Percentiles rank a stretch among this genome's conserved stretches.
These are phyloP conservation scores for Iselma pallidipennis DNA, from an alignment of 2,888 invertebrate genomes.

Conservation along the genomic window DNA sequence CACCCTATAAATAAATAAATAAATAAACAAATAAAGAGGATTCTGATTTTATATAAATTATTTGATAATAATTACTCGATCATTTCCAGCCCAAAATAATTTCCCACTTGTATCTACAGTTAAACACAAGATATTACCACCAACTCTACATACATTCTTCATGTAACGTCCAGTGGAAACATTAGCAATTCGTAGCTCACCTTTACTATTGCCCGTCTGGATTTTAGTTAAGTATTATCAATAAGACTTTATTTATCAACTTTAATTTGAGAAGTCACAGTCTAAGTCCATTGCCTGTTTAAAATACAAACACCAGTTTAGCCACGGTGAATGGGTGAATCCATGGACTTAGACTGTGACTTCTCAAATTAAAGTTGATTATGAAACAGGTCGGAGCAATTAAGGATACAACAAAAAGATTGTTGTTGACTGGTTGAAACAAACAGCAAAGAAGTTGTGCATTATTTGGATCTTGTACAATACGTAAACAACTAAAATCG, in stretches of 20 bases:
- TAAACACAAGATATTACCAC: constrained; percentile 68
- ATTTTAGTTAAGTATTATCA: constrained; percentile 10
- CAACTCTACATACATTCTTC: constrained; percentile 63
- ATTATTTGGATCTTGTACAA: constrained; percentile 65
- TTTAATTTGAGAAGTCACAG: constrained; percentile 6
- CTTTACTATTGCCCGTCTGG: constrained; percentile 72
- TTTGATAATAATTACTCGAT: constrained; percentile 59
- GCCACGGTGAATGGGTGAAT: too few species aligned
- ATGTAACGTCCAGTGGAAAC: constrained; percentile 84
- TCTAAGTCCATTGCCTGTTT: too few species aligned
- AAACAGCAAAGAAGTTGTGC: constrained; percentile 71
- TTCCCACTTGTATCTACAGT: constrained; percentile 78
- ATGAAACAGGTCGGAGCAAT: too few species aligned
- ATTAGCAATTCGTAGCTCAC: constrained; percentile 78
- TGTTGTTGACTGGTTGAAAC: constrained; percentile 85
- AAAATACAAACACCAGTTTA: too few species aligned
- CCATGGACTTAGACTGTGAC: too few species aligned
- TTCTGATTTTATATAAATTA: background rate
- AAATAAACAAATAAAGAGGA: too few species aligned
- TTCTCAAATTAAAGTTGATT: too few species aligned
- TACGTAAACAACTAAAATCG: constrained; percentile 66
- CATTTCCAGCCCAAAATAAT: constrained; percentile 83
- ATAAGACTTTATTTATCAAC: background rate
- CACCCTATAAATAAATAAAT: constrained; percentile 41
- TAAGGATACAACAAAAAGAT: constrained; percentile 81